phyloP scores from a whole-genome alignment of 2,888 invertebrate species.

The Aplocera efformata region DNA sequence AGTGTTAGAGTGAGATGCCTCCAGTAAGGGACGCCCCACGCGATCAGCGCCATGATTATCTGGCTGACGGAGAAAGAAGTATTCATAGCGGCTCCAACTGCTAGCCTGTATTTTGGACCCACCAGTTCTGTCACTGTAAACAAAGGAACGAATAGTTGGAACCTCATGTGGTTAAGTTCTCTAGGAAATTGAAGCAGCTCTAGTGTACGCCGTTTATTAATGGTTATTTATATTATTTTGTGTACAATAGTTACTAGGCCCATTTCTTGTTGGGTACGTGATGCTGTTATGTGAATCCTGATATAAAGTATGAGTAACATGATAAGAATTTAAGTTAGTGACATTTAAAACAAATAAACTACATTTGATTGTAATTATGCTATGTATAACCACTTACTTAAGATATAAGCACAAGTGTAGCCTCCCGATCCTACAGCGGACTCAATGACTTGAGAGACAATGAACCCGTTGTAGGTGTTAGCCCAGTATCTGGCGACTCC shows the following conservation, averaged over 20 bases:
- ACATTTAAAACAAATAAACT: too few relatives aligned
- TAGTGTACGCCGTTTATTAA: too few relatives aligned
- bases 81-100: slow-evolving; percentile 84
- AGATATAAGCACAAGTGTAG: slow-evolving; percentile 85
- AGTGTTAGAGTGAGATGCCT: slow-evolving; percentile 81
- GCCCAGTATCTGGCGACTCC: slow-evolving; percentile 82
- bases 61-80: slow-evolving; percentile 86
- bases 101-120: slow-evolving; percentile 84
- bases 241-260: too few relatives aligned
- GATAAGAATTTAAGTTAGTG: too few relatives aligned
- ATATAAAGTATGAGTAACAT: too few relatives aligned
- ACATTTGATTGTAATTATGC: too few relatives aligned
- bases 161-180: too few relatives aligned
- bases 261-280: too few relatives aligned
- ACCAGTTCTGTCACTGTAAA: slow-evolving; percentile 85
- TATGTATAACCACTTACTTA: slow-evolving; percentile 66
- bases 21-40: slow-evolving; percentile 86
- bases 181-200: too few relatives aligned
- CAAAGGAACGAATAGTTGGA: slow-evolving; percentile 1
- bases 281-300: too few relatives aligned
- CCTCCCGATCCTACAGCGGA: slow-evolving; percentile 83
- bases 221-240: too few relatives aligned
- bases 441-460: slow-evolving; percentile 84
- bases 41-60: slow-evolving; percentile 82
- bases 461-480: slow-evolving; percentile 82